phyloP scores from a whole-genome alignment of 2,797 vertebrate species.

The Gallinago solitaria region DNA sequence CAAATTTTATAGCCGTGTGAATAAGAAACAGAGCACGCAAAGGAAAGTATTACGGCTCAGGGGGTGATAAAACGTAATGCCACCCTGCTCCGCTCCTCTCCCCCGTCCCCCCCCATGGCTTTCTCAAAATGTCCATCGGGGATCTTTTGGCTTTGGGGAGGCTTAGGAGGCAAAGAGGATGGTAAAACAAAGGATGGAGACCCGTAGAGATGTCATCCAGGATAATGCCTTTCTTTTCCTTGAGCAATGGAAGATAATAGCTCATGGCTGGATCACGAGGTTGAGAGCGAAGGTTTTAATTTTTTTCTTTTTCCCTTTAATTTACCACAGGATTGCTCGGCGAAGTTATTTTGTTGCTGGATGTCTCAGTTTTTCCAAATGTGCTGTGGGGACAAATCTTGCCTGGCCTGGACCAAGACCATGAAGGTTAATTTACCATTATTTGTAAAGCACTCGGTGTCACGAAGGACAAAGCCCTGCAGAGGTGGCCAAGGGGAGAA shows the following conservation, averaged over 20 bases:
- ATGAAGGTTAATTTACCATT: neutral
- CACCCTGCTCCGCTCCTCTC: neutral
- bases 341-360: neutral
- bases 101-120: neutral
- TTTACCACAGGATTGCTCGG: constrained; percentile 12
- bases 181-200: neutral
- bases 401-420: neutral
- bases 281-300: neutral
- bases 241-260: neutral
- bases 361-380: constrained; percentile 10
- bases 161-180: neutral
- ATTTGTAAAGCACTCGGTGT: neutral
- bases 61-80: neutral
- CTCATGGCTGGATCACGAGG: neutral
- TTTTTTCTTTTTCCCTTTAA: neutral
- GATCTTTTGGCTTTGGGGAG: neutral
- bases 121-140: neutral
- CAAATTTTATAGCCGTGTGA: constrained; percentile 28
- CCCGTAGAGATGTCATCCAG: neutral
- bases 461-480: neutral
- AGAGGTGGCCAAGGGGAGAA: neutral
- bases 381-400: neutral
- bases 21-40: constrained; percentile 49
- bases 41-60: constrained; percentile 49
- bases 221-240: neutral